These are phyloP conservation scores for Salminus brasiliensis DNA, from an alignment of 2,113 vertebrate species.

Conservation along the genomic window DNA sequence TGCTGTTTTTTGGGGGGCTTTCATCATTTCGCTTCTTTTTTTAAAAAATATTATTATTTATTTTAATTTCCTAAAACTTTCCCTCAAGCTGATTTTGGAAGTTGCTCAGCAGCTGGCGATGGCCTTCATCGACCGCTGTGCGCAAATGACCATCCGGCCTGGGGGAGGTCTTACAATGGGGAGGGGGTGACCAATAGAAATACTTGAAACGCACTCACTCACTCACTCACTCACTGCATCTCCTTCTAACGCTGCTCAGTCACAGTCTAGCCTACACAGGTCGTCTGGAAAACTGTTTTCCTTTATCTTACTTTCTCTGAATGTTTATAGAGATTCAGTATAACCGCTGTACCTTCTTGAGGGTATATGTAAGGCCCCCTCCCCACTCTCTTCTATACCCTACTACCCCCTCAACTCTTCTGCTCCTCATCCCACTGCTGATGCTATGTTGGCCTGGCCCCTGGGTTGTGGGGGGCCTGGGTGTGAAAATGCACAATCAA, in stretches of 20 bases:
- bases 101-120: constrained; percentile 5
- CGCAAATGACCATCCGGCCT: constrained; percentile 55
- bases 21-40: constrained; percentile 70
- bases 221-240: no score
- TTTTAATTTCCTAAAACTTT: constrained; percentile 47
- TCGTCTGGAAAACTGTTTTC: constrained; percentile 72
- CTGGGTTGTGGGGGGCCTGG: constrained; percentile 76
- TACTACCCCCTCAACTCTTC: no score
- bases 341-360: constrained; percentile 67
- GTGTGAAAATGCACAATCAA: constrained; percentile 93
- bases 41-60: constrained; percentile 71
- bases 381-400: constrained; percentile 34
- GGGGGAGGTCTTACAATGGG: constrained; percentile 25
- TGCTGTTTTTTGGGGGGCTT: constrained; percentile 86
- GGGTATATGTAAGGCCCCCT: constrained; percentile 65
- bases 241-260: constrained; percentile 81
- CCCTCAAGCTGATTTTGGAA: constrained; percentile 39
- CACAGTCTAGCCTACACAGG: constrained; percentile 83
- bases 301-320: constrained; percentile 71
- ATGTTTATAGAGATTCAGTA: constrained; percentile 71
- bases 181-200: constrained; percentile 61
- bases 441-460: constrained; percentile 66
- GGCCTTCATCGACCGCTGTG: constrained; percentile 53
- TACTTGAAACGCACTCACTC: constrained; percentile 76
- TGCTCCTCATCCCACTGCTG: constrained; percentile 83